Conservation (phyloP, 2,113 vertebrate genomes). For the Pagrus major region DNA sequence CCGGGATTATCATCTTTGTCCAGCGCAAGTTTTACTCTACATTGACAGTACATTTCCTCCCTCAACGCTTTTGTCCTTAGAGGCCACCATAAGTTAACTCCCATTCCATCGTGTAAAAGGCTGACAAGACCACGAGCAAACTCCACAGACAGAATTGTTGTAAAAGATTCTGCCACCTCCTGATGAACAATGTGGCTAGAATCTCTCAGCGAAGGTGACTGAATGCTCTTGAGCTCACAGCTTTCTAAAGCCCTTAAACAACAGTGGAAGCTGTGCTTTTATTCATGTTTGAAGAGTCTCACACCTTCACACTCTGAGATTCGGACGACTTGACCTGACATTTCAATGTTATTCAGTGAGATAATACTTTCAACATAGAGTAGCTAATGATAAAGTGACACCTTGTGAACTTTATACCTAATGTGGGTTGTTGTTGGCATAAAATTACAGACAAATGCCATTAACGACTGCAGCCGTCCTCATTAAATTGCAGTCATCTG, state of each 20-base stretch:
- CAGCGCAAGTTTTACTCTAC: background rate
- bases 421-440: background rate
- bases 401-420: background rate
- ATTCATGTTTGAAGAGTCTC: background rate
- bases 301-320: background rate
- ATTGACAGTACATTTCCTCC: background rate
- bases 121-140: background rate
- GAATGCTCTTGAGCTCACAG: background rate
- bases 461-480: background rate
- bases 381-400: background rate
- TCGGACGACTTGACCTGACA: background rate
- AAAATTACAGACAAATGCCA: background rate
- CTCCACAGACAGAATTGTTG: background rate
- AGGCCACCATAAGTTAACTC: background rate
- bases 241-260: background rate
- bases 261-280: background rate
- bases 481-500: background rate
- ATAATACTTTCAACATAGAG: background rate
- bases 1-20: background rate
- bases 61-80: background rate
- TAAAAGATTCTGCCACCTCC: background rate
- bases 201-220: background rate
- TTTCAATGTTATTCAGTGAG: constrained; percentile 1
- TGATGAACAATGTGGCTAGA: background rate
- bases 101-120: background rate